Percentiles rank a stretch among this genome's conserved stretches.
phyloP scores from a whole-genome alignment of 2,888 invertebrate species.

The Trichacis sp. region DNA sequence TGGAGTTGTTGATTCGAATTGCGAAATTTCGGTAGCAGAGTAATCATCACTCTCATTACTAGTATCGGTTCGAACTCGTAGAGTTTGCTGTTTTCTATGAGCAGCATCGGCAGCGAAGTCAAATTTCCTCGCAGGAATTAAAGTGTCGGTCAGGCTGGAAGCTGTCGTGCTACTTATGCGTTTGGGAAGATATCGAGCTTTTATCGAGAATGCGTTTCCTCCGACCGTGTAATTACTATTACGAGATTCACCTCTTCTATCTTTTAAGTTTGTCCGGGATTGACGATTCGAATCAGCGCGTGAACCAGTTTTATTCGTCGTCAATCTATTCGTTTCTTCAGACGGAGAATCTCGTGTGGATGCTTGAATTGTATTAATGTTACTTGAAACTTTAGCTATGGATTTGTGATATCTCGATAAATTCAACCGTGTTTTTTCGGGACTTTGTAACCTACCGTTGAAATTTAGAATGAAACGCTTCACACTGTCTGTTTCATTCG shows the following conservation, averaged over 20 bases:
- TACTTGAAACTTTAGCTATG: slow-evolving; percentile 24
- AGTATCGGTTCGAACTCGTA: slow-evolving; percentile 45
- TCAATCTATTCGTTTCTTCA: slow-evolving; percentile 42
- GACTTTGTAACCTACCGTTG: not conserved
- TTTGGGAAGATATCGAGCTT: slow-evolving; percentile 53
- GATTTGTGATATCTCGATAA: slow-evolving; percentile 28
- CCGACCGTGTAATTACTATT: not conserved
- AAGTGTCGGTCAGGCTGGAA: slow-evolving; percentile 57
- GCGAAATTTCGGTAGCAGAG: slow-evolving; percentile 31
- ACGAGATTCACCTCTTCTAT: not conserved
- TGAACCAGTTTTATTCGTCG: not conserved
- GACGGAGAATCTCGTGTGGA: slow-evolving; percentile 38
- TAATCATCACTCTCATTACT: not conserved
- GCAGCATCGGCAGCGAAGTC: slow-evolving; percentile 62
- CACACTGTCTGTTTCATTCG: slow-evolving; percentile 2
- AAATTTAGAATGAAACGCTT: not conserved
- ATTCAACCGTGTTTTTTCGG: slow-evolving; percentile 8
- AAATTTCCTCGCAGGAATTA: slow-evolving; percentile 64
- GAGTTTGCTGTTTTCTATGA: slow-evolving; percentile 57
- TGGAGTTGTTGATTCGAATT: slow-evolving; percentile 45
- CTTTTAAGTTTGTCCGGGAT: slow-evolving; percentile 32
- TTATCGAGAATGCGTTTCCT: slow-evolving; percentile 28
- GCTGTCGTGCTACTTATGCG: slow-evolving; percentile 53
- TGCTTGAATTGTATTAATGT: not conserved
- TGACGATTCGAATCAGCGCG: slow-evolving; percentile 19